Percentiles rank a stretch among this genome's conserved stretches.
These are phyloP conservation scores for Lacerta bilineata DNA, from an alignment of 2,797 vertebrate species.

Conservation along the genomic window DNA sequence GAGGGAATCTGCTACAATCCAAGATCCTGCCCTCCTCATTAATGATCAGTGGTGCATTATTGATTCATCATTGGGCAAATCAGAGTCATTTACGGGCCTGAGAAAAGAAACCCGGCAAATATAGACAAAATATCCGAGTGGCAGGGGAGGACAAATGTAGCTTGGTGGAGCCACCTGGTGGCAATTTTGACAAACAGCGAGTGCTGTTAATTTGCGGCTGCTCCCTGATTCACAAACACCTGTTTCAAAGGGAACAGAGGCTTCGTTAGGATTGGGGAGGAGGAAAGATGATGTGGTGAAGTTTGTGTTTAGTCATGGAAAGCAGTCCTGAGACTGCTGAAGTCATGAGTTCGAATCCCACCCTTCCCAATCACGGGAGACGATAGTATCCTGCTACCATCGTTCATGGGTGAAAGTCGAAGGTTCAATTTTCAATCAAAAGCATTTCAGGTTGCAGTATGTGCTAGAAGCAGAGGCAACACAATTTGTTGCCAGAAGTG, in stretches of 20 bases:
- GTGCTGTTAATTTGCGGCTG: not conserved
- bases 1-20: not conserved
- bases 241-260: not conserved
- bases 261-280: not conserved
- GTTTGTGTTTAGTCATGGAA: not conserved
- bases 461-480: not conserved
- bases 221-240: not conserved
- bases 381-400: not conserved
- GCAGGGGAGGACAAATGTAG: not conserved
- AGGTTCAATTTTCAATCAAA: not conserved
- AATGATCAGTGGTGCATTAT: not conserved
- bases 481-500: no score
- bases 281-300: not conserved
- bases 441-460: no score
- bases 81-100: not conserved
- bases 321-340: not conserved
- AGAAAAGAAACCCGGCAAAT: not conserved
- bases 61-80: not conserved
- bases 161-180: conserved; percentile 35
- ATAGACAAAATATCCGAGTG: not conserved
- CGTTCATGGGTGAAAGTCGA: no score
- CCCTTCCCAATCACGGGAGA: no score
- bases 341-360: not conserved
- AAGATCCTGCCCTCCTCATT: not conserved
- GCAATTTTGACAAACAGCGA: not conserved